A percentile compares a stretch with the other conserved stretches of the same genome.
phyloP scores from a whole-genome alignment of 2,888 invertebrate genomes.

The Polietes domitor region DNA sequence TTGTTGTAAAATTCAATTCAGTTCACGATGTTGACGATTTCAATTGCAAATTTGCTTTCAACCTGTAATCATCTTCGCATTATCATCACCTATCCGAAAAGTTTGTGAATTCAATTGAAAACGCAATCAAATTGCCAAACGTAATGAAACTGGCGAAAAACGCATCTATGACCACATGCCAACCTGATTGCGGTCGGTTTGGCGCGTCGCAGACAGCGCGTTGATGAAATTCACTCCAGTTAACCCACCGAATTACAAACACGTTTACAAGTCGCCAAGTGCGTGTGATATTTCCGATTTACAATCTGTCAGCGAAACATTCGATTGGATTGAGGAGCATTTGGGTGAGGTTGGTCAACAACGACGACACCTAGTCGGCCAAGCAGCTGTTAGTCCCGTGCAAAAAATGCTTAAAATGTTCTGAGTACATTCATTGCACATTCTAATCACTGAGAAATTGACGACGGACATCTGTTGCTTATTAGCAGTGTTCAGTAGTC shows the following conservation, averaged over 20 bases:
- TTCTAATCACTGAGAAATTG: conserved; percentile 81
- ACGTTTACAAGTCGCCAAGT: conserved; percentile 77
- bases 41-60: conserved; percentile 37
- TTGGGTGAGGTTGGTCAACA: conserved; percentile 84
- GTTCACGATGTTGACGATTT: too few relatives aligned
- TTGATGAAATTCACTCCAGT: conserved; percentile 76
- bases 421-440: conserved; percentile 81
- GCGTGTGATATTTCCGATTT: conserved; percentile 83
- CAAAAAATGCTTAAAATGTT: conserved; percentile 81
- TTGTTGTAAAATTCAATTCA: too few relatives aligned
- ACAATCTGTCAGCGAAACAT: conserved; percentile 82
- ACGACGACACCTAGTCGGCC: conserved; percentile 80
- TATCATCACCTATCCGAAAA: too few relatives aligned
- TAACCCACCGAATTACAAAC: conserved; percentile 71
- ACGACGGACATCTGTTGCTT: conserved; percentile 81
- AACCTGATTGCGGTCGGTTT: conserved; percentile 83
- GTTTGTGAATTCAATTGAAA: background rate
- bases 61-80: background rate
- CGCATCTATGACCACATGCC: conserved; percentile 80
- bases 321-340: conserved; percentile 81
- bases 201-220: conserved; percentile 81
- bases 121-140: too few relatives aligned
- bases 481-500: conserved; percentile 80
- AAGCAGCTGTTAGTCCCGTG: conserved; percentile 69
- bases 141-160: too few relatives aligned